Evolutionary conservation across 2,888 invertebrate genomes (phyloP), one percentile per base, ranked within the genome.

Genomic region (Trachelus stipa): DNA sequence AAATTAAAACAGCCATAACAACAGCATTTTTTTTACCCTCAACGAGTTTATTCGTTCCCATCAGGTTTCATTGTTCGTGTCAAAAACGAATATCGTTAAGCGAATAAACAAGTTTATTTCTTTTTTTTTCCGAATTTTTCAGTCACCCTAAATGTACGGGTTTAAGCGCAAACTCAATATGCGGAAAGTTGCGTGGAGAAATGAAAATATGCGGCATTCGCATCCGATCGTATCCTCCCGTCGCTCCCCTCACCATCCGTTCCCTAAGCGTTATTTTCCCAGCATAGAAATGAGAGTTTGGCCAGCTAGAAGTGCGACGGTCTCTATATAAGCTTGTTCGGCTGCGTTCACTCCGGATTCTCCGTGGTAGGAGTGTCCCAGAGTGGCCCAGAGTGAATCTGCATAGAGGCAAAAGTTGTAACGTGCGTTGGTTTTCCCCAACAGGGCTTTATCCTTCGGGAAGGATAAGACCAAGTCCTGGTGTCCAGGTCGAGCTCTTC

Each of bases 371-470:
- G 35, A 74, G 79, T 77, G 34, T 35, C 35, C 80, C 77, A 80
- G 79, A 56, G 81, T 71, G 83, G 86, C 35, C 80, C 77, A 78
- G 77, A 40, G 81, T 69, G 83, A 87, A 87, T 87, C 86, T 87
- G 84, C 86, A 87, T 85, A 83, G 78, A 81, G 81, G 81, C 81
- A 79, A 85, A 85, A 85, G 82, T 85, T 85, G 84, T 77, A 68
- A 74, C 77, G 77, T 73, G 75, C 69, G 68, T 56, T 9, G 56
- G 56, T 56, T 56, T 56, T 56, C 23, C 56, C 56, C 56, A 56
- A 23, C 23, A 56, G 56, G 1, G 23, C 23, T 56, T 9, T 23
- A 56, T 56, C 56, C 56, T 56, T 56, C 6, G 56, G 56, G 56
- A 56, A 9, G 23, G 23, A 23, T 23, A 56, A 9, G 56, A 23